phyloP scores from a whole-genome alignment of 2,888 invertebrate species.

The Torymus auratus region DNA sequence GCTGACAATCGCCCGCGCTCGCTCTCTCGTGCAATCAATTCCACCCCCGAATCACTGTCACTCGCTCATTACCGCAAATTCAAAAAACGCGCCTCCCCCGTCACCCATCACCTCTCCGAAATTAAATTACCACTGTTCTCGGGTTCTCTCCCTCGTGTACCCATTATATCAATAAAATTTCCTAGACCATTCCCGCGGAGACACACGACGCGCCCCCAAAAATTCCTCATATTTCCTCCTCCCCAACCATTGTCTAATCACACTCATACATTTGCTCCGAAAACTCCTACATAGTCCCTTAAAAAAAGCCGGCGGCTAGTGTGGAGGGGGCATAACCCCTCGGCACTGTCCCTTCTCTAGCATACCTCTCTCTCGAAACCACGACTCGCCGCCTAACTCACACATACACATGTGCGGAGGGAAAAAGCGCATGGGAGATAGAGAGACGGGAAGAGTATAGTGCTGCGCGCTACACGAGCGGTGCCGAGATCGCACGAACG shows the following conservation, averaged over 20 bases:
- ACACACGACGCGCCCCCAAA: neutral
- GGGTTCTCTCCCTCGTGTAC: neutral
- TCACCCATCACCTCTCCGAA: conserved; percentile 2
- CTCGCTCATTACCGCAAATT: conserved; percentile 2
- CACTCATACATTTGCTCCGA: neutral
- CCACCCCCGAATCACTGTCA: conserved; percentile 2
- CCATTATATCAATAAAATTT: conserved; percentile 28
- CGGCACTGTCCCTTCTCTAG: conserved; percentile 8
- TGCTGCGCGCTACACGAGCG: conserved; percentile 18
- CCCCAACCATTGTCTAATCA: neutral
- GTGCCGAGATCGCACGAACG: conserved; percentile 40
- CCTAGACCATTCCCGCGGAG: neutral
- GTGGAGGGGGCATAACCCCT: conserved; percentile 42
- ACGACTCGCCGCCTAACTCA: neutral
- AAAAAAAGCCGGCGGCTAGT: conserved; percentile 24
- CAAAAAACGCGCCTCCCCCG: neutral
- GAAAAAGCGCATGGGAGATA: neutral
- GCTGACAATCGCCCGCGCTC: too few relatives aligned
- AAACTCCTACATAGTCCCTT: conserved; percentile 2
- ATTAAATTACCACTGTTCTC: conserved; percentile 38
- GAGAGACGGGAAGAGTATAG: neutral
- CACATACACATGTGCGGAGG: neutral
- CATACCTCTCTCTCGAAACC: conserved; percentile 4
- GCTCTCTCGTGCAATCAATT: conserved; percentile 1
- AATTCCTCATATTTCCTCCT: conserved; percentile 41